phyloP scores from a whole-genome alignment of 2,888 invertebrate species.

The Biston stratarius region DNA sequence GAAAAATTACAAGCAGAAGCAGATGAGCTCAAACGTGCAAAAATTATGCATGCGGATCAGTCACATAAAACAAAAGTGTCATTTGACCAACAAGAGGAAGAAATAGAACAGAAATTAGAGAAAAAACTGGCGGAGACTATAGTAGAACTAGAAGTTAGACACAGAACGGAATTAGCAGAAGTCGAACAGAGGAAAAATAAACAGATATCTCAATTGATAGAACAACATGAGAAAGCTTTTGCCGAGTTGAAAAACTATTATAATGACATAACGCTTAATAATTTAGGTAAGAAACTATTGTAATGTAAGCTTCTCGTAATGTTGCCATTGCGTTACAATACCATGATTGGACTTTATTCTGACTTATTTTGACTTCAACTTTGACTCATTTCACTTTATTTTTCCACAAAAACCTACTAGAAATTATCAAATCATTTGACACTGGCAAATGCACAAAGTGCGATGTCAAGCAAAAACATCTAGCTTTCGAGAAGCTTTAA shows the following conservation, averaged over 20 bases:
- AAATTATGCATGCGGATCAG: conserved; percentile 91
- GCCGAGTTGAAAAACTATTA: conserved; percentile 97
- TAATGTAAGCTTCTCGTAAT: no score
- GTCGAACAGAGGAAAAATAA: conserved; percentile 96
- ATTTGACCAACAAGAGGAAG: conserved; percentile 80
- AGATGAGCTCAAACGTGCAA: conserved; percentile 90
- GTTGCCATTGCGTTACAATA: no score
- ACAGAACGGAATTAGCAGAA: conserved; percentile 94
- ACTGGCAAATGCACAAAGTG: no score
- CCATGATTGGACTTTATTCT: no score
- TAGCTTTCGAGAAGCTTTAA: no score
- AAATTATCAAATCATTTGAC: no score
- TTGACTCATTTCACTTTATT: no score
- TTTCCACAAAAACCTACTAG: no score
- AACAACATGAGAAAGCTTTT: conserved; percentile 94
- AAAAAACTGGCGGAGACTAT: conserved; percentile 91
- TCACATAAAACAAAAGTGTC: conserved; percentile 86
- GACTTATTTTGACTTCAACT: no score
- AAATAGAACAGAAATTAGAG: conserved; percentile 88
- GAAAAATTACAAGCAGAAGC: conserved; percentile 90
- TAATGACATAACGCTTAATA: conserved; percentile 97
- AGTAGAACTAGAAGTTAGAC: conserved; percentile 90
- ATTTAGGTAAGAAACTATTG: conserved; percentile 87
- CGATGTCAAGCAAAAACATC: no score
- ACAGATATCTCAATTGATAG: conserved; percentile 92